phyloP scores from a whole-genome alignment of 2,113 vertebrate species.

The Cervus canadensis region DNA sequence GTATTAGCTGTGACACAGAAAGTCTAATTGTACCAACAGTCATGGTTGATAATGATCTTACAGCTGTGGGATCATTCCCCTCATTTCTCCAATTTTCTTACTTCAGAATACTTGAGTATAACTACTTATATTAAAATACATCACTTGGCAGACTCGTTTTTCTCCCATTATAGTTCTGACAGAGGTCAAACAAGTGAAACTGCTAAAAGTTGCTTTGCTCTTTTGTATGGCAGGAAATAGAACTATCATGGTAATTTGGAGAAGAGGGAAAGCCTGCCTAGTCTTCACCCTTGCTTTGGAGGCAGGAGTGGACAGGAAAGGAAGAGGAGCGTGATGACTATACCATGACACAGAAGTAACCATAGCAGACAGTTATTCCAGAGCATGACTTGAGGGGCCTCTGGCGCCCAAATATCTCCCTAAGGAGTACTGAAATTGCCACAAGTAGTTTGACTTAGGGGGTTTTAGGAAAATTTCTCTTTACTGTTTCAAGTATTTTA shows the following conservation, averaged over 20 bases:
- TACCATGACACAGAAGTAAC: not conserved
- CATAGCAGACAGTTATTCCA: not conserved
- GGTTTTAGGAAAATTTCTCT: not conserved
- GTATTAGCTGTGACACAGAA: not conserved
- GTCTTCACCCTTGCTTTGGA: not conserved
- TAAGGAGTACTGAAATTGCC: not conserved
- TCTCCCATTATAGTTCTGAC: not conserved
- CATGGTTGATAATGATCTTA: not conserved
- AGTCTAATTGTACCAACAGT: not conserved
- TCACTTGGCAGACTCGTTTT: not conserved
- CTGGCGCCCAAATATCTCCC: not conserved
- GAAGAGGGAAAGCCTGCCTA: not conserved
- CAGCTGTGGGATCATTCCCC: not conserved
- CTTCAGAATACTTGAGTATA: not conserved
- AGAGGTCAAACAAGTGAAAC: not conserved
- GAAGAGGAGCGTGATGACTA: not conserved
- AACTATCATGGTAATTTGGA: not conserved
- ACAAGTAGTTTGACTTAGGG: not conserved
- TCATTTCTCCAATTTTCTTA: not conserved
- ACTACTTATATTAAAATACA: not conserved
- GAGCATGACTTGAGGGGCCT: not conserved
- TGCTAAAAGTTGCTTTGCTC: not conserved
- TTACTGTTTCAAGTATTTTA: not conserved
- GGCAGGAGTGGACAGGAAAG: not conserved
- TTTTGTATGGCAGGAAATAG: not conserved